A percentile compares a stretch with the other conserved stretches of the same genome.
Evolutionary conservation across 2,888 invertebrate genomes (phyloP).

Genomic region (Idaea straminata): DNA sequence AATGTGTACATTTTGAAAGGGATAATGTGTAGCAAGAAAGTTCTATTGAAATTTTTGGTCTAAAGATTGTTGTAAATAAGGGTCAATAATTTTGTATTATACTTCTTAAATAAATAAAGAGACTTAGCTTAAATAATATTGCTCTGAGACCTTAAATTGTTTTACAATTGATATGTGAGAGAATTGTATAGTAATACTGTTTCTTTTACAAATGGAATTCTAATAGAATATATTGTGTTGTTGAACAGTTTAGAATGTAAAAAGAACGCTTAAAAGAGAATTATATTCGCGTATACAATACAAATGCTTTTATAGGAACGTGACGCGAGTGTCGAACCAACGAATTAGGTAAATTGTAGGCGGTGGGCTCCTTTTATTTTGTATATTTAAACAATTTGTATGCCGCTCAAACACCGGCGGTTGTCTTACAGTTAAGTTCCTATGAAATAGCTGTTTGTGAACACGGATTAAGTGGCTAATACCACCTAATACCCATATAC

Average conservation of each 20-base stretch:
- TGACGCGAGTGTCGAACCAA: constrained; percentile 42
- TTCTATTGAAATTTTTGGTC: not conserved
- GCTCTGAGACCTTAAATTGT: too few relatives aligned
- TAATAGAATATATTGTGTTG: constrained; percentile 12
- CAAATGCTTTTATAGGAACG: constrained; percentile 36
- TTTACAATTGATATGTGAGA: constrained; percentile 6
- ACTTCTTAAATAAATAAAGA: too few relatives aligned
- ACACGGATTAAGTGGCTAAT: constrained; percentile 43
- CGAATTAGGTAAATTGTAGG: constrained; percentile 49
- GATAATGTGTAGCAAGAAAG: not conserved
- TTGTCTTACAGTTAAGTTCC: constrained; percentile 59
- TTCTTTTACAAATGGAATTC: constrained; percentile 8
- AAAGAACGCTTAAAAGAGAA: constrained; percentile 28
- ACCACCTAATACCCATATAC: constrained; percentile 42
- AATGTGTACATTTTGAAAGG: not conserved
- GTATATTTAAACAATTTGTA: constrained; percentile 56
- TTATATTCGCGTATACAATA: constrained; percentile 34
- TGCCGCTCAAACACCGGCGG: constrained; percentile 38
- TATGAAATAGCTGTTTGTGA: constrained; percentile 57
- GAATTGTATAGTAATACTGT: too few relatives aligned
- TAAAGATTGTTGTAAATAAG: too few relatives aligned
- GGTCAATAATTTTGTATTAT: too few relatives aligned
- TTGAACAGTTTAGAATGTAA: constrained; percentile 26
- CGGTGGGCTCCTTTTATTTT: constrained; percentile 42
- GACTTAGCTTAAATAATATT: too few relatives aligned